phyloP scores from a whole-genome alignment of 2,113 vertebrate genomes.

The Myotis yumanensis region DNA sequence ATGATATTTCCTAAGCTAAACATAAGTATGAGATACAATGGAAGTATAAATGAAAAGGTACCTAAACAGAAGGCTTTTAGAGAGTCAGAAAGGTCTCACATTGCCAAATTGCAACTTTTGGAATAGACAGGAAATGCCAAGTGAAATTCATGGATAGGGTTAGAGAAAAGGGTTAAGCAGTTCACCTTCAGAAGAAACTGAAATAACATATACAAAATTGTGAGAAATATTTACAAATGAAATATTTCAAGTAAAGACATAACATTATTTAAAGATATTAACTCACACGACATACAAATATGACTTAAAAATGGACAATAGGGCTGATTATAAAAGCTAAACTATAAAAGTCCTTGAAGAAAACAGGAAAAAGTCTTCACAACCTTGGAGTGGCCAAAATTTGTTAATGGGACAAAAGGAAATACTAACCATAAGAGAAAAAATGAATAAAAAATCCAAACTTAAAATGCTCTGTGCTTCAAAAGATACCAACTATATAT shows the following conservation, averaged over 20 bases:
- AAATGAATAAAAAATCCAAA: neutral
- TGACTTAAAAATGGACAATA: neutral
- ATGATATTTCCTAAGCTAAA: neutral
- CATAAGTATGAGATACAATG: neutral
- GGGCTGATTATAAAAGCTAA: neutral
- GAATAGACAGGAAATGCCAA: slow-evolving; percentile 1
- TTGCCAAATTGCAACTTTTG: neutral
- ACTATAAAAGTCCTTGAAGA: neutral
- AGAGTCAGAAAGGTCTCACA: slow-evolving; percentile 1
- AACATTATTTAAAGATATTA: slow-evolving; percentile 35
- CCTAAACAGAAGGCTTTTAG: neutral
- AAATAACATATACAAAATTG: slow-evolving; percentile 8
- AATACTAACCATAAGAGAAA: slow-evolving; percentile 4
- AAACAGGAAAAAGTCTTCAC: slow-evolving; percentile 36
- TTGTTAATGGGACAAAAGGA: slow-evolving; percentile 4
- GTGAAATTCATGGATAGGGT: neutral
- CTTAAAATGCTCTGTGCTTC: neutral
- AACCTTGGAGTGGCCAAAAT: neutral
- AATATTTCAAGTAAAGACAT: slow-evolving; percentile 29
- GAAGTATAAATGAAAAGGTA: neutral
- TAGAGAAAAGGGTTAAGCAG: neutral
- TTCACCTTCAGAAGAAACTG: neutral
- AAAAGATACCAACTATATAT: neutral
- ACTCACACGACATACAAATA: neutral
- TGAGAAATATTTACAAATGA: neutral